Base-by-base conservation (phyloP, 1,140 invertebrate species). In the Hylaeus volcanicus region DNA sequence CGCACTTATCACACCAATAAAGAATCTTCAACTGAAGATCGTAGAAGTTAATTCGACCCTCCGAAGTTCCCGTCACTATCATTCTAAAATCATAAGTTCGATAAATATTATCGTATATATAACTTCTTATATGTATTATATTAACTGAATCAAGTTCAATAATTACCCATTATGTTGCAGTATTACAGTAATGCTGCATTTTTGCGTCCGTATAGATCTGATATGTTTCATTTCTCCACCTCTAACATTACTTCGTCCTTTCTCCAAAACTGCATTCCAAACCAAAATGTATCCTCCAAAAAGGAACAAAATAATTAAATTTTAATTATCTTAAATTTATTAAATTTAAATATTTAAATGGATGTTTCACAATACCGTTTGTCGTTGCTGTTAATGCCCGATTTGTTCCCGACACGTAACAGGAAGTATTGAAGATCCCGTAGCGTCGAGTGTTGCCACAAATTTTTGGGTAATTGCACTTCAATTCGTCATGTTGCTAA, bases 11-110 rank as follows among this genome's bases (percentile, higher is more conserved):
- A 55, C 93, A 90, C 94, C 94, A 95, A 76, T 94, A 94, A 41
- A 95, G 80, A 56, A 95, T 86, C 84, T 90, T 94, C 81, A 95
- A 85, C 72, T 94, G 88, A 48, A 92, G 89, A 81, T 95, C 94
- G 79, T 95, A 95, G 86, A 95, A 95, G 66, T 87, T 92, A 9
- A 95, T 91, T 12, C 94, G 90, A 0, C 95, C 95, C 53, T 64
- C 84, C 11, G 83, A 88, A 77, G 94, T 94, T 43, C 94, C 94
- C 0, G 92, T 94, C 12, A 94, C 93, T 48, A 95, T 86, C 6
- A 93, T 83, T 39, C 94, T 95, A n/a, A 74, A 77, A 84, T 73
- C 26, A 74, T 26, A 83, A 37, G 81, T 71, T 74, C 14, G 66
- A 71, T 11, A 66, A 70, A 73, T 78, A 68, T 53, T 26, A 26